These are phyloP conservation scores for Cirrhinus mrigala DNA, from an alignment of 2,797 vertebrate species.

Conservation along the genomic window DNA sequence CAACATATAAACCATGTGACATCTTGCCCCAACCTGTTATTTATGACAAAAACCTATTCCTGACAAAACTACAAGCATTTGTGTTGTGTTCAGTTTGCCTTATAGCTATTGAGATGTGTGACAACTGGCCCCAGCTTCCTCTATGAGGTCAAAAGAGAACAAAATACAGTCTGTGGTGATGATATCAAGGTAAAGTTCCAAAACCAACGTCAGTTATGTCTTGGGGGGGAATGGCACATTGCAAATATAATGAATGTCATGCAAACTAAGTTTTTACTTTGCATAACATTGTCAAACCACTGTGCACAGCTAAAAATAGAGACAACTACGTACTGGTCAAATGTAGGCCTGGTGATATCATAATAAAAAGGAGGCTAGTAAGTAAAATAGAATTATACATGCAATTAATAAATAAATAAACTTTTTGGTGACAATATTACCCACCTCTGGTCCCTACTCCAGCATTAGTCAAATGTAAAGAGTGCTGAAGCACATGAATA, in stretches of 20 bases:
- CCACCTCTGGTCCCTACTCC: neutral
- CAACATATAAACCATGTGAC: neutral
- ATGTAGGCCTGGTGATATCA: neutral
- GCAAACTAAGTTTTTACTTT: constrained; percentile 59
- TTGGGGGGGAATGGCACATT: constrained; percentile 33
- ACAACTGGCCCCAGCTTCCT: neutral
- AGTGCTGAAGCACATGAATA: neutral
- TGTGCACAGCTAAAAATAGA: neutral
- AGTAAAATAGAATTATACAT: neutral
- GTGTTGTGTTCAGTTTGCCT: neutral
- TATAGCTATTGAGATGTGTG: neutral
- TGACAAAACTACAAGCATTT: too few species aligned
- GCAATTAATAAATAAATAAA: neutral
- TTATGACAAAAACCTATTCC: neutral
- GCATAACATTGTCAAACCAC: constrained; percentile 46
- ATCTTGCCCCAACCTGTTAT: neutral
- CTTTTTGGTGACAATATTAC: neutral
- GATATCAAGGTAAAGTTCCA: constrained; percentile 14
- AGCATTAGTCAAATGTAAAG: neutral
- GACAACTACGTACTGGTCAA: neutral
- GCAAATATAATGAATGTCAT: constrained; percentile 58
- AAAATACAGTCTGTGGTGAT: constrained; percentile 6
- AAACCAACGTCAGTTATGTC: neutral
- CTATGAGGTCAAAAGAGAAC: neutral
- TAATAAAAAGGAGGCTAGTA: neutral